Percentiles rank a stretch among this genome's conserved stretches.
phyloP scores from a whole-genome alignment of 2,888 invertebrate genomes.

The Andrena chrysosceles region DNA sequence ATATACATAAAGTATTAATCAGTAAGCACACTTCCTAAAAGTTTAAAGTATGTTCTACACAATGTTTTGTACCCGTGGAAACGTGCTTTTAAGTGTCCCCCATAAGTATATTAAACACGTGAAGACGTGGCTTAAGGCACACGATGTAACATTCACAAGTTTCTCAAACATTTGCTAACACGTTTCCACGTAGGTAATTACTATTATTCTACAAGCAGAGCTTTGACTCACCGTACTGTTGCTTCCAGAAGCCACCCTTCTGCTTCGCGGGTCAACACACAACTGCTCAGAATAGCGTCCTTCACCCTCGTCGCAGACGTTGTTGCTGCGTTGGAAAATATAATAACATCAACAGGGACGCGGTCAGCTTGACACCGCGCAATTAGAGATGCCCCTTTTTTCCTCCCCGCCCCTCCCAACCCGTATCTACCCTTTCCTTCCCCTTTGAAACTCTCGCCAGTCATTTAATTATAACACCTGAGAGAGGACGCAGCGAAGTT shows the following conservation, averaged over 20 bases:
- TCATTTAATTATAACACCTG: no score
- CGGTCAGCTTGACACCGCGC: background rate
- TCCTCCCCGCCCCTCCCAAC: background rate
- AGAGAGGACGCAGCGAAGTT: no score
- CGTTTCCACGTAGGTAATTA: background rate
- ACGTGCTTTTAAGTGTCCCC: no score
- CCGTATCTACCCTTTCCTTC: no score
- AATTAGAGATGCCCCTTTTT: background rate
- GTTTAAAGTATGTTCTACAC: no score
- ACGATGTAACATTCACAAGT: background rate
- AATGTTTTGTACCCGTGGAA: no score
- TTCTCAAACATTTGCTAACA: background rate
- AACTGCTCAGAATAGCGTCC: background rate
- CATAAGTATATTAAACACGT: background rate
- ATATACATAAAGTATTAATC: no score
- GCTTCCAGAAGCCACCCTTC: background rate
- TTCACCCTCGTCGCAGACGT: background rate
- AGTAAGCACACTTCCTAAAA: no score
- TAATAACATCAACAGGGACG: background rate
- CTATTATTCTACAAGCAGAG: background rate
- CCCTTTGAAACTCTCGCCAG: background rate
- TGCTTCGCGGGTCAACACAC: background rate
- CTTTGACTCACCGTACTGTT: constrained; percentile 31
- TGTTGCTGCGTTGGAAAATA: constrained; percentile 9
- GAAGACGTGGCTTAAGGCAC: background rate